Evolutionary conservation across 2,888 invertebrate species (phyloP), one percentile per base, ranked within the genome.

Genomic region (Acanthosoma haemorrhoidale): DNA sequence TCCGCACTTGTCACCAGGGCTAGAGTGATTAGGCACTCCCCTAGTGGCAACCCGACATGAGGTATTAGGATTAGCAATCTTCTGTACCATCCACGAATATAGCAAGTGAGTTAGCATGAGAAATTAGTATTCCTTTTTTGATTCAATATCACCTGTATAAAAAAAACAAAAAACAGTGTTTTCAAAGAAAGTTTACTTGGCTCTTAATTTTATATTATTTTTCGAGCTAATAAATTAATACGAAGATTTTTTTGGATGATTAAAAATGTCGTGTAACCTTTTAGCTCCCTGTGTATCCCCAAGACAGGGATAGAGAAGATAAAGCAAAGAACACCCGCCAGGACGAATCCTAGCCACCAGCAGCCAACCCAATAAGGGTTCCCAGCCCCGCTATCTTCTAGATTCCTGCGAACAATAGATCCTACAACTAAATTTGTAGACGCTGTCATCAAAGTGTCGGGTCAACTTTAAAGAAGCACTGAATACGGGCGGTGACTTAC

Each of bases 341-440:
- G 81, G 31, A 91, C 82, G 78, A 92, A 92, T 1, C 91, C 91
- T 64, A 91, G 83, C 92, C 92, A 92, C 92, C 92, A 92, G 25
- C 91, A 91, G 25, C 92, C 92, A 67, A 92, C 87, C 92, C 92
- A 92, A 9, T 87, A 85, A 25, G 88, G 88, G 77, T 88, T 89
- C 69, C 84, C 81, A 0, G 88, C 85, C 8, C 87, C 88, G 71
- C 89, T 80, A 3, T 87, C 25, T 1, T 51, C 51, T n/a, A n/a
- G n/a, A 2, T 51, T 13, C 18, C 51, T 51, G 25, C 8, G 29
- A 51, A 1, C 13, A n/a, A 51, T 51, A 51, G 25, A n/a, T 25
- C 29, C 51, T 51, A 51, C 13, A 51, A 51, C 29, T 51, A 51
- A 51, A 51, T 51, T 51, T 25, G 51, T 13, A n/a, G n/a, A n/a